Evolutionary conservation across 2,888 invertebrate species (phyloP).

Genomic region (Rhingia campestris): DNA sequence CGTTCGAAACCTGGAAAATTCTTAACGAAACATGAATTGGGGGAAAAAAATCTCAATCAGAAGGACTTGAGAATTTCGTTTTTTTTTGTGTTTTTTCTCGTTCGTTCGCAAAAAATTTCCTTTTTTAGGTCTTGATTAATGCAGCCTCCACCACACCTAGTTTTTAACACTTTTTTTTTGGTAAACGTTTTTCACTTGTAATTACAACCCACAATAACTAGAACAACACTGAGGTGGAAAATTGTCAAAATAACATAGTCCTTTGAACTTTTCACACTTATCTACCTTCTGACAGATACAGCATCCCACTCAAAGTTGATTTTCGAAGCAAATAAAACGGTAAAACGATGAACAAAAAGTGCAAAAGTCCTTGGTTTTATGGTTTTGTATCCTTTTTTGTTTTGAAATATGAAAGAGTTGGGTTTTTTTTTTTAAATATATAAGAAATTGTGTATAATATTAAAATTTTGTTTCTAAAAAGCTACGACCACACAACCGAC

Average conservation of each 20-base stretch:
- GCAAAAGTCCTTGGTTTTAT: conserved; percentile 26
- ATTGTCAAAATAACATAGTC: conserved; percentile 35
- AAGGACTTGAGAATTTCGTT: conserved; percentile 59
- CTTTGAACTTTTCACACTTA: conserved; percentile 59
- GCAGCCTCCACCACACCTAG: conserved; percentile 72
- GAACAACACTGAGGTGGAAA: conserved; percentile 1
- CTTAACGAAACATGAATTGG: conserved; percentile 61
- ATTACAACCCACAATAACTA: conserved; percentile 34
- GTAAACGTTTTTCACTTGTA: conserved; percentile 8
- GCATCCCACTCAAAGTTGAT: conserved; percentile 54
- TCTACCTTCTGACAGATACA: conserved; percentile 42
- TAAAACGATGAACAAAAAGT: conserved; percentile 38
- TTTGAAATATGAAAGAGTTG: neutral
- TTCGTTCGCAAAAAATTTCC: conserved; percentile 59
- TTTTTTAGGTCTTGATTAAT: conserved; percentile 67
- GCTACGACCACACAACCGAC: conserved; percentile 81
- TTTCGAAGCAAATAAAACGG: conserved; percentile 62
- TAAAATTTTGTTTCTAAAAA: conserved; percentile 76
- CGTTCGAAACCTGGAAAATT: conserved; percentile 69
- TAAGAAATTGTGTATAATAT: conserved; percentile 62
- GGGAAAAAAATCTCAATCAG: conserved; percentile 60
- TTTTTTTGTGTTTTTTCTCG: conserved; percentile 41
- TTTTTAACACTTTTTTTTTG: conserved; percentile 43
- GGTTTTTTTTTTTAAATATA: conserved; percentile 41
- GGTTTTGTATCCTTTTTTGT: neutral